phyloP scores from a whole-genome alignment of 2,113 vertebrate species.

The Athene noctua region DNA sequence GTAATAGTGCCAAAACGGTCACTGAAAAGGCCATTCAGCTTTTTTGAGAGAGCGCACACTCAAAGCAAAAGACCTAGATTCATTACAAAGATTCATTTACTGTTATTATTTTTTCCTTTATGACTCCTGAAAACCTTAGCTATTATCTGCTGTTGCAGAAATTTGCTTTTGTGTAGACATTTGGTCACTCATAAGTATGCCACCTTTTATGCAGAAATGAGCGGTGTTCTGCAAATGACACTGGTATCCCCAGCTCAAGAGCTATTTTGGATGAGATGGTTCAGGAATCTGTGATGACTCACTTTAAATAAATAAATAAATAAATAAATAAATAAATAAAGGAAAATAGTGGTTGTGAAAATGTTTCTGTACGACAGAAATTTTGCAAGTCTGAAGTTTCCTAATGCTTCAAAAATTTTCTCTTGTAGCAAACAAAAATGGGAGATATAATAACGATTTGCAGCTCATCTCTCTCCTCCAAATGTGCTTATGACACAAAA shows the following conservation, averaged over 20 bases:
- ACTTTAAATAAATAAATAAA: too few relatives aligned
- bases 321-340: too few relatives aligned
- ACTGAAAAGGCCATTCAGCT: slow-evolving; percentile 19
- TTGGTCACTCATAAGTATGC: fast-evolving
- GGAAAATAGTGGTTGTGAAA: neutral
- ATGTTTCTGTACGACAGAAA: neutral
- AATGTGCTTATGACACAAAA: neutral
- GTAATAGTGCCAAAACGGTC: neutral
- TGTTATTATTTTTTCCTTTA: neutral
- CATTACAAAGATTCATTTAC: neutral
- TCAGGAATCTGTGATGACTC: neutral
- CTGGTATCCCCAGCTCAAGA: neutral
- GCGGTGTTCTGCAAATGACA: neutral
- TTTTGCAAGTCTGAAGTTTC: neutral
- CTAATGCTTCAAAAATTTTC: neutral
- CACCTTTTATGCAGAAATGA: neutral
- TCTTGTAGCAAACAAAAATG: neutral
- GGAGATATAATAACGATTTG: neutral
- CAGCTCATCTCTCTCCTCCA: neutral
- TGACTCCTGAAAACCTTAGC: neutral
- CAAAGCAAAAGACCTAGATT: neutral
- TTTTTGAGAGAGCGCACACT: neutral
- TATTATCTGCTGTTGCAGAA: neutral
- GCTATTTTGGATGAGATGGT: neutral
- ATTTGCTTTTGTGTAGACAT: neutral